Base-by-base conservation (phyloP, 2,888 invertebrate species). In the Quadroppia sp. region DNA sequence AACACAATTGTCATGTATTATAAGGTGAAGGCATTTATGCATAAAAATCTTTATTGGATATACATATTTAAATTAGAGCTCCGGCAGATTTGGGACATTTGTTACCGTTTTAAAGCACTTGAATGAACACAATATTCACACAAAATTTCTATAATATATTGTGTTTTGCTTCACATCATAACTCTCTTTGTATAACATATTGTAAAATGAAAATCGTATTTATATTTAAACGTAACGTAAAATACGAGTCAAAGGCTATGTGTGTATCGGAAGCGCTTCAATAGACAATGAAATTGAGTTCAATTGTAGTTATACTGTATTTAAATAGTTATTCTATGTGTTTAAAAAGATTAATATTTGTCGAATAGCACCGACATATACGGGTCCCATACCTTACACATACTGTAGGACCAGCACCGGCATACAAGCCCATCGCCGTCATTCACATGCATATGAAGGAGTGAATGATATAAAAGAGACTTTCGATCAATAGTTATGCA, bases 211-310 rank as follows among this genome's bases (percentile, higher is more conserved):
- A 53, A 53, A 53, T 20, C 25, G 53, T 53, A 53, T 53, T 53
- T 53, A 25, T 6, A 50, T 50, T 50, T 50, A 25, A 23, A 9
- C 9, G 23, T 13, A 13, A 23, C 7, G 53, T 9, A 23, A 23
- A 53, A 25, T 11, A 11, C 61, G 9, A 32, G 25, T 36, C 32
- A 28, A 28, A 30, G 17, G 3, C 2, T 28, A 28, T 20, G 17
- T 61, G 36, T 42, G 42, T 42, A 67, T 67, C 67, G 67, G 67
- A 67, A 67, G 67, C 67, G 67, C 67, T 67, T 67, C 67, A 67
- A 42, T 67, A 42, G 36, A 67, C 67, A 67, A 67, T 67, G 42
- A 67, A 67, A 67, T 67, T 67, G 67, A 40, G 40, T 61, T 20
- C 67, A 67, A 67, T 67, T 67, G 23, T 61, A 61, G 30, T 42